These are phyloP conservation scores for Nannoperca australis DNA, from an alignment of 2,797 vertebrate genomes.

Conservation along the genomic window DNA sequence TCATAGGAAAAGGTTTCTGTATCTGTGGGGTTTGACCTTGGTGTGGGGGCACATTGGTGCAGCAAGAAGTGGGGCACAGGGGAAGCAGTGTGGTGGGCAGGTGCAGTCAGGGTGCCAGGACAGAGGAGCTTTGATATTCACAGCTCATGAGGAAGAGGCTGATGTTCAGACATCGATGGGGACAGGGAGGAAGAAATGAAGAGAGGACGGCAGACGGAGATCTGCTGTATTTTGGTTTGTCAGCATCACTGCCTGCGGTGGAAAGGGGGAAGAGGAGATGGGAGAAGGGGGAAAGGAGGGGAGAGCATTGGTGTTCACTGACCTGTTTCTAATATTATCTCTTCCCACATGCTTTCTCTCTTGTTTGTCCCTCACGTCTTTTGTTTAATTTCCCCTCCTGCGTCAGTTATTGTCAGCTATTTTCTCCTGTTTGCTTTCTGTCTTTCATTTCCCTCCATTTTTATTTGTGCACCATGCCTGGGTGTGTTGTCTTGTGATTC, in stretches of 20 bases:
- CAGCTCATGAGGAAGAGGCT: constrained; percentile 50
- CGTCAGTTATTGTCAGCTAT: constrained; percentile 38
- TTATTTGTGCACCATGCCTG: constrained; percentile 21
- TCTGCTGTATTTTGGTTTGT: constrained; percentile 54
- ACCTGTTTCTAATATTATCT: constrained; percentile 73
- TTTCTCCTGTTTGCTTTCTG: constrained; percentile 34
- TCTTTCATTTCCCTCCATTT: constrained; percentile 35
- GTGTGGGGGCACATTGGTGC: background rate
- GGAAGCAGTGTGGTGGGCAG: constrained; percentile 35
- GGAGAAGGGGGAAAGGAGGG: background rate
- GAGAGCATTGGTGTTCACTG: constrained; percentile 57
- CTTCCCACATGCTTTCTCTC: constrained; percentile 31
- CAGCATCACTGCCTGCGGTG: constrained; percentile 35
- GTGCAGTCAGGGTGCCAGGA: constrained; percentile 50
- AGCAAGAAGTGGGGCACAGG: constrained; percentile 21
- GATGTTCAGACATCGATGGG: background rate
- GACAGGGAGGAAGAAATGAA: constrained; percentile 10
- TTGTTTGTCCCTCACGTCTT: constrained; percentile 32
- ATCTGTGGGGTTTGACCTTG: constrained; percentile 47
- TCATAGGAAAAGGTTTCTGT: background rate
- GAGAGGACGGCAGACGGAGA: constrained; percentile 17
- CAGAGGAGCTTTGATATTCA: constrained; percentile 64
- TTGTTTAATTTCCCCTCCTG: constrained; percentile 56
- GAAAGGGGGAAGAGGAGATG: background rate
- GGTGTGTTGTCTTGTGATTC: constrained; percentile 37